Conservation (phyloP, 2,113 vertebrate genomes). For the Mus musculus region DNA sequence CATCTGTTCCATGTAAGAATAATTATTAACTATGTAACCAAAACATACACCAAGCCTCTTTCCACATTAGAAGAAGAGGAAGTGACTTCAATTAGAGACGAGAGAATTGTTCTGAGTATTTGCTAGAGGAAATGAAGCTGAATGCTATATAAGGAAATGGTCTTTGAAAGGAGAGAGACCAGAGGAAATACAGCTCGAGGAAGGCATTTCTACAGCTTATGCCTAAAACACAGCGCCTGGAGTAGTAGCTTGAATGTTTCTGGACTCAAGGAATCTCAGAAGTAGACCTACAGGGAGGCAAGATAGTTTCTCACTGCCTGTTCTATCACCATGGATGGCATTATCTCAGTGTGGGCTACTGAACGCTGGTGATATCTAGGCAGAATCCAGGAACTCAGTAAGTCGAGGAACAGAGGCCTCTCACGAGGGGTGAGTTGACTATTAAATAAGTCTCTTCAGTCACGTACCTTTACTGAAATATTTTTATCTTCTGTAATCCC, state of each 20-base stretch:
- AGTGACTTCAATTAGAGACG: neutral
- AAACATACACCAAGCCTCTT: neutral
- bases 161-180: neutral
- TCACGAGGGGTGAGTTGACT: neutral
- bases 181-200: neutral
- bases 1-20: neutral
- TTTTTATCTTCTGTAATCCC: neutral
- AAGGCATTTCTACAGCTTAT: neutral
- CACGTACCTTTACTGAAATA: neutral
- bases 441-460: neutral
- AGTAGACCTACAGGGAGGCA: neutral
- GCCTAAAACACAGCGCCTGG: neutral
- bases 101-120: neutral
- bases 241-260: neutral
- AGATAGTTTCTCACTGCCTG: neutral
- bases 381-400: neutral
- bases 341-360: neutral
- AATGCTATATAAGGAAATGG: neutral
- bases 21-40: neutral
- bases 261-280: neutral
- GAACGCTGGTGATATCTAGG: neutral
- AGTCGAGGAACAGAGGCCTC: too few species aligned
- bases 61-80: neutral
- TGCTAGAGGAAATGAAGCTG: neutral
- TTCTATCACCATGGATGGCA: too few species aligned